A percentile compares a stretch with the other conserved stretches of the same genome.
Conservation (phyloP, 2,113 vertebrate species). For the Cynocephalus volans region DNA sequence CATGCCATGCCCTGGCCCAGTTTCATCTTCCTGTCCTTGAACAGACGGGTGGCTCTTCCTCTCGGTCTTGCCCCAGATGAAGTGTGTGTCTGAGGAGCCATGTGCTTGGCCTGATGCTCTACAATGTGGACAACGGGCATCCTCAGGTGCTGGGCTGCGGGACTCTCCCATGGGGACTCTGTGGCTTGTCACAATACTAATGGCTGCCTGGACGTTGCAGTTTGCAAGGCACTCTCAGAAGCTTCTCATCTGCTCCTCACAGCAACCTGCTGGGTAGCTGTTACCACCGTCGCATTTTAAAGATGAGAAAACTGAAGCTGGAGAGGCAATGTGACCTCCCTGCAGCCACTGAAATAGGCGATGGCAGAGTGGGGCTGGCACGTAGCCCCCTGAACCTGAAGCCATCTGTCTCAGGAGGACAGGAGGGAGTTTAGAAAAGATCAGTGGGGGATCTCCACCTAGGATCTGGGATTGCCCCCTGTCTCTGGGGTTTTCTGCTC, state of each 20-base stretch:
- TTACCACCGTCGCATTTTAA: background rate
- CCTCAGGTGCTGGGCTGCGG: background rate
- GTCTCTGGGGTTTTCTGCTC: background rate
- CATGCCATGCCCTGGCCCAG: background rate
- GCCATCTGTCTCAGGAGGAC: background rate
- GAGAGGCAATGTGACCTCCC: background rate
- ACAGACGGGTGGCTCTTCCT: background rate
- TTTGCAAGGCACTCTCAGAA: background rate
- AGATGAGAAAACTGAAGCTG: background rate
- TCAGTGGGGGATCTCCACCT: background rate
- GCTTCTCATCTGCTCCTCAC: background rate
- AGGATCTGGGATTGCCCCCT: background rate
- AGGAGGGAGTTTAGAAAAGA: background rate
- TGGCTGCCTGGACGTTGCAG: background rate
- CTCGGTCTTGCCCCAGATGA: background rate
- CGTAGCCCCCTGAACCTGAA: background rate
- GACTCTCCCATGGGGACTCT: background rate
- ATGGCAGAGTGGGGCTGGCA: too few species aligned
- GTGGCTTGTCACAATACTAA: too few species aligned
- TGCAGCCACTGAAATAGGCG: background rate
- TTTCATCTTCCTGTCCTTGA: too few species aligned
- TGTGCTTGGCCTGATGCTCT: background rate
- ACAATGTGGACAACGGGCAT: background rate
- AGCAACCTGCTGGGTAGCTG: background rate
- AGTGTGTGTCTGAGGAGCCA: background rate